Percentiles rank a stretch among this genome's conserved stretches.
These are phyloP conservation scores for Bemisia tabaci DNA, from an alignment of 1,140 invertebrate species.

Conservation along the genomic window DNA sequence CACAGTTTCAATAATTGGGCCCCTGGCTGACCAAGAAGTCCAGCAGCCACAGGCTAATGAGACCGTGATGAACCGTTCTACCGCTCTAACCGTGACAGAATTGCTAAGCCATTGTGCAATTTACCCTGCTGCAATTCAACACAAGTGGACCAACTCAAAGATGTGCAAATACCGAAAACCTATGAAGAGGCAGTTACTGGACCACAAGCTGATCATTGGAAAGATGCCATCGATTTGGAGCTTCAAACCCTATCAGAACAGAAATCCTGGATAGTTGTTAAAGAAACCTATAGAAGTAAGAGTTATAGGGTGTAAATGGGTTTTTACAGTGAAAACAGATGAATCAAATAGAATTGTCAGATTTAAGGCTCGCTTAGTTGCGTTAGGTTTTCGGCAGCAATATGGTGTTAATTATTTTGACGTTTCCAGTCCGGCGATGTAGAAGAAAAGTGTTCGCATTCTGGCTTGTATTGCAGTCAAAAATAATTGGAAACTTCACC, in stretches of 20 bases:
- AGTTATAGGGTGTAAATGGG: constrained; percentile 25
- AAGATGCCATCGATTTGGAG: constrained; percentile 16
- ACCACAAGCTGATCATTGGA: not conserved
- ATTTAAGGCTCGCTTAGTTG: constrained; percentile 10
- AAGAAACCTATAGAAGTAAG: constrained; percentile 24
- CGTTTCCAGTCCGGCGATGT: constrained; percentile 28
- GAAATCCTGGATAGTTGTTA: constrained; percentile 27
- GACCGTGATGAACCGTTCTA: no score
- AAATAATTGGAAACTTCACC: no score
- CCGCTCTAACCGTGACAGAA: not conserved
- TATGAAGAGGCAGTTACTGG: not conserved
- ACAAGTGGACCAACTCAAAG: not conserved
- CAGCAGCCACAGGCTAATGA: no score
- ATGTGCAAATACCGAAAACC: no score
- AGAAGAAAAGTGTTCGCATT: no score
- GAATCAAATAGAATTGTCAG: constrained; percentile 18
- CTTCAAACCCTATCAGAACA: constrained; percentile 15
- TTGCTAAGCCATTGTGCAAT: no score
- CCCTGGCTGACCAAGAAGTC: no score
- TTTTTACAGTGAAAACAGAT: constrained; percentile 14
- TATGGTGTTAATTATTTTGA: constrained; percentile 27
- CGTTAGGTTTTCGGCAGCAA: constrained; percentile 6
- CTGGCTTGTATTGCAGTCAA: no score
- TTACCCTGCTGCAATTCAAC: no score
- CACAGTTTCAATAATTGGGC: no score